Percentiles rank a stretch among this genome's conserved stretches.
Conservation (phyloP, 2,888 invertebrate species). For the Campoplex nolae region DNA sequence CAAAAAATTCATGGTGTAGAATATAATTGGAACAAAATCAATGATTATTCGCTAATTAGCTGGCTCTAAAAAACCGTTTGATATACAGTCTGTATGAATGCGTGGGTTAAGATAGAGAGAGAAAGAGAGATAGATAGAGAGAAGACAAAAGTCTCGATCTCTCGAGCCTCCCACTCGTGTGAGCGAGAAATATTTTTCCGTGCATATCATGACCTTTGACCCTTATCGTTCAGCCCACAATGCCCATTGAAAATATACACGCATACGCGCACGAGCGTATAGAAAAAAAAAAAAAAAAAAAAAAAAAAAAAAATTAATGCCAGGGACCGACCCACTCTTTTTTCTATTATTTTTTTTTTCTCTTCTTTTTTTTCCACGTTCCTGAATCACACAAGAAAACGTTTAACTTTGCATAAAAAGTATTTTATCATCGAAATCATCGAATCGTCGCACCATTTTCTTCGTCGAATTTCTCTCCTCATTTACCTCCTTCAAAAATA, state of each 20-base stretch:
- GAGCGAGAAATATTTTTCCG: neutral
- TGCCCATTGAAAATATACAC: slow-evolving; percentile 10
- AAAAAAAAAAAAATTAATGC: neutral
- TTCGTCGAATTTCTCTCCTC: no score
- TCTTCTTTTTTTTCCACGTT: no score
- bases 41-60: neutral
- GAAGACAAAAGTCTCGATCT: neutral
- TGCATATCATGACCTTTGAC: slow-evolving; percentile 9
- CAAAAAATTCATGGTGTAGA: neutral
- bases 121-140: neutral
- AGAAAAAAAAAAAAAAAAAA: neutral
- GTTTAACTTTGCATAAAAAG: neutral
- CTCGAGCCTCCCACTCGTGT: slow-evolving; percentile 5
- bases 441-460: no score
- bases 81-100: neutral
- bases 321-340: slow-evolving; percentile 4
- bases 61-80: neutral
- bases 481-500: no score
- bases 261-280: neutral
- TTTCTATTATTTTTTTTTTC: neutral
- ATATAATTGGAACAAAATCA: neutral
- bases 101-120: neutral
- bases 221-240: slow-evolving; percentile 1
- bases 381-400: neutral
- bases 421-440: neutral